Conservation (phyloP, 2,888 invertebrate species). For the Hydrotaea diabolus region DNA sequence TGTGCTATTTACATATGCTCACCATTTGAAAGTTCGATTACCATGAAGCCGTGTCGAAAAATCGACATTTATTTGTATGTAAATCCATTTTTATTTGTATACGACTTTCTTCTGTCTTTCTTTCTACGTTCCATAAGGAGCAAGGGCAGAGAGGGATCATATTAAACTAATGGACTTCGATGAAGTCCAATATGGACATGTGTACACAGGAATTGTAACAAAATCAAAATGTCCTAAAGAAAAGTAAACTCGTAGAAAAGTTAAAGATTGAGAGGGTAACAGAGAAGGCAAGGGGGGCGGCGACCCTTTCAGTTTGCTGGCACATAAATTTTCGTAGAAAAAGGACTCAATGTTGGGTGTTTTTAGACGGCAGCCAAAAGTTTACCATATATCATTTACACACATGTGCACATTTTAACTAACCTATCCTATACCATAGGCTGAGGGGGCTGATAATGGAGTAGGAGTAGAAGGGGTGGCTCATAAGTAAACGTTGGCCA, state of each 20-base stretch:
- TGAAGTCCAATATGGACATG: constrained; percentile 19
- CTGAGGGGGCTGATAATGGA: neutral
- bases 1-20: neutral
- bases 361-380: neutral
- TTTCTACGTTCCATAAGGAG: neutral
- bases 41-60: neutral
- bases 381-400: neutral
- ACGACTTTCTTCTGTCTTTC: neutral
- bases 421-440: neutral
- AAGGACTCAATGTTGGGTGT: neutral
- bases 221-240: neutral
- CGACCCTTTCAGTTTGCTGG: neutral
- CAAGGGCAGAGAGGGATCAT: neutral
- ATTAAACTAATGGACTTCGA: constrained; percentile 35
- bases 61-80: constrained; percentile 5
- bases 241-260: neutral
- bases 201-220: constrained; percentile 1
- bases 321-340: neutral
- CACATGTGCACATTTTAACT: neutral
- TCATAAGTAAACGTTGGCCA: too few relatives aligned
- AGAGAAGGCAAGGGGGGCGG: neutral
- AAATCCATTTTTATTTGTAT: constrained; percentile 1
- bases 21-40: constrained; percentile 2
- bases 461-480: too few relatives aligned
- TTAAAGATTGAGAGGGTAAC: too few relatives aligned